Evolutionary conservation across 2,797 vertebrate species (phyloP), one percentile per base, ranked within the genome.

Genomic region (Serranus cabrilla): DNA sequence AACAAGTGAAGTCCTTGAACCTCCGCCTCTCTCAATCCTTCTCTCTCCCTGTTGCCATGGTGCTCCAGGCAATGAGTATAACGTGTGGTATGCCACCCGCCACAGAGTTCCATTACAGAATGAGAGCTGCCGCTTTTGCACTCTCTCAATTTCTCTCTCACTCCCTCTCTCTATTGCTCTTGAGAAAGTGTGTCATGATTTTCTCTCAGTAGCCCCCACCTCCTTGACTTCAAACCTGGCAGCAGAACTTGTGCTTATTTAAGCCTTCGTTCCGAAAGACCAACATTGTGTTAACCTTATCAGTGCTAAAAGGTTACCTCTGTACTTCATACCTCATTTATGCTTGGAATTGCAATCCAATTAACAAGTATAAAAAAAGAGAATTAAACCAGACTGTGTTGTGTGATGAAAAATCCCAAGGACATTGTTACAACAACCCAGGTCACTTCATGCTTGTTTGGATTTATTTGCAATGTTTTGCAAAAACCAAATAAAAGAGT

Each of bases 1-100:
- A 93, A 92, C 86, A 93, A 94, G 88, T 88, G 87, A 90, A 92
- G 90, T 93, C 93, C 93, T 94, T 94, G 92, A 94, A 94, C 93
- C 76, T 76, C 83, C 43, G 37, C 74, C 83, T 82, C 83, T 84
- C 82, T 89, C 81, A 57, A 27, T 88, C 69, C 71, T 81, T 65
- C 58, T 79, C 67, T 88, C 78, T 86, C 80, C 65, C 80, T 89
- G 93, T 95, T 95, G 93, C 93, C 92, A 95, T 94, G 93, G 93
- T 62, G 86, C 91, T 92, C 71, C 83, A 89, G 84, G 91, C 85
- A 82, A 86, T 81, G 78, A 67, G 76, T 87, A 63, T 74, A 86
- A 75, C 62, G 27, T 85, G 75, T 78, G 81, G 86, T 51, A 76
- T 87, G 84, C 81, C 86, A 84, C 83, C 80, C 81, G 81, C 83